Percentiles rank a stretch among this genome's conserved stretches.
Evolutionary conservation across 2,113 vertebrate species (phyloP).

Genomic region (Ailurus styani): DNA sequence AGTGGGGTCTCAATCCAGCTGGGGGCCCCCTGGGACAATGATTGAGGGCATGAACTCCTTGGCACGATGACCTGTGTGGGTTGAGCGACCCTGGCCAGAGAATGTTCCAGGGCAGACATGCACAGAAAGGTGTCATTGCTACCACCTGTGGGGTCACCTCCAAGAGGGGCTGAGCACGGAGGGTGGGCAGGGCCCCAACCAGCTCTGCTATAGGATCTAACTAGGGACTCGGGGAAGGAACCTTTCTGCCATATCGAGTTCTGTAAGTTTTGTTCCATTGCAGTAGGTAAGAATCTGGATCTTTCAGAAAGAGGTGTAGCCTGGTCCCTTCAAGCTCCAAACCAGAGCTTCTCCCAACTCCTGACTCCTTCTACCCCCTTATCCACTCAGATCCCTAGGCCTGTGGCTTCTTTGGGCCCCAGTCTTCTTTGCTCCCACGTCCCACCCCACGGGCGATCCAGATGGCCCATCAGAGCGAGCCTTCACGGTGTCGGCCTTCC

Average conservation of each 20-base stretch:
- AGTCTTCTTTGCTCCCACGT: background rate
- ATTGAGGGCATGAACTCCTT: background rate
- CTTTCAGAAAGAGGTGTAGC: background rate
- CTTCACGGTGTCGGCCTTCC: background rate
- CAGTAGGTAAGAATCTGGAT: background rate
- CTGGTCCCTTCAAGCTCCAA: background rate
- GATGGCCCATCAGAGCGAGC: rapidly evolving
- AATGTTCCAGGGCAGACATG: background rate
- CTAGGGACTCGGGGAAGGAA: background rate
- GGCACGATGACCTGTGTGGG: background rate
- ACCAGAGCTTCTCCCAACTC: background rate
- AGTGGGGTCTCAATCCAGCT: background rate
- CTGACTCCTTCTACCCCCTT: background rate
- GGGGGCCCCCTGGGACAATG: background rate
- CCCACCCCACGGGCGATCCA: background rate
- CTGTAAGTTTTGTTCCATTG: background rate
- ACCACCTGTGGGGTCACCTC: rapidly evolving
- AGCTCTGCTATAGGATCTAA: background rate
- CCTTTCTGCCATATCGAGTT: background rate
- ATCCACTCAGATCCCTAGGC: background rate
- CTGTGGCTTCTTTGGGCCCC: background rate
- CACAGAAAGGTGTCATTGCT: rapidly evolving
- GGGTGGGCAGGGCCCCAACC: background rate
- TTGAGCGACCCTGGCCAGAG: background rate
- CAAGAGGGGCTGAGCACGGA: background rate